Conservation (phyloP, 2,888 invertebrate genomes). For the Bellardia pandia region DNA sequence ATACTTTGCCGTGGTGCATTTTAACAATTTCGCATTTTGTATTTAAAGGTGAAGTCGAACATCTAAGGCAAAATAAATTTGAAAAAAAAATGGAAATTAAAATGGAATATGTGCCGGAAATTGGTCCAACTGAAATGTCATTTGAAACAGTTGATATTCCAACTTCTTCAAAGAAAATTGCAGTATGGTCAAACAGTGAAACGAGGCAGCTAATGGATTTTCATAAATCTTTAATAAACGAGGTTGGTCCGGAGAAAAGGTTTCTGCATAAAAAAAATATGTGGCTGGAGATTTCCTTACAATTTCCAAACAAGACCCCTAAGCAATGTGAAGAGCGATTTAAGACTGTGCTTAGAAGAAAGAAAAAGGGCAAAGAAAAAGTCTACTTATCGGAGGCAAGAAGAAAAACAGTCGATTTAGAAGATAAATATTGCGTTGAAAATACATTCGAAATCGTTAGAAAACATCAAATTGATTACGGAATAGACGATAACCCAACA, state of each 20-base stretch:
- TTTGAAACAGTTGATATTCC: slow-evolving; percentile 15
- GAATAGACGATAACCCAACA: neutral
- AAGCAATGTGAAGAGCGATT: slow-evolving; percentile 53
- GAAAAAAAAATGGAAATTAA: slow-evolving; percentile 16
- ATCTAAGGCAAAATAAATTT: neutral
- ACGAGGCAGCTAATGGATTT: slow-evolving; percentile 38
- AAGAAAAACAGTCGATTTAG: neutral
- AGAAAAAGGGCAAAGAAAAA: slow-evolving; percentile 17
- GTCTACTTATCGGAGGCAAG: neutral
- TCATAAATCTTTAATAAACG: slow-evolving; percentile 11
- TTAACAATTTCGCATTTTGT: neutral
- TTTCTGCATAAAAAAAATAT: slow-evolving; percentile 43
- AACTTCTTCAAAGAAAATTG: slow-evolving; percentile 1
- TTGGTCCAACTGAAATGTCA: slow-evolving; percentile 13
- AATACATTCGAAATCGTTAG: slow-evolving; percentile 1
- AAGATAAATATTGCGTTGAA: neutral
- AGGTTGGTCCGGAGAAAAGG: slow-evolving; percentile 26
- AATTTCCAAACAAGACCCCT: slow-evolving; percentile 14
- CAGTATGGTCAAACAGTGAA: slow-evolving; percentile 43
- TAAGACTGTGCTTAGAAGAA: slow-evolving; percentile 41
- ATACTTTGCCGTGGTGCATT: neutral
- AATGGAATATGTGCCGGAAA: slow-evolving; percentile 27
- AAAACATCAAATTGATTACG: neutral
- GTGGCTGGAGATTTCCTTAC: slow-evolving; percentile 42
- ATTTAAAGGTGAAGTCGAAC: neutral